These are phyloP conservation scores for Reticulitermes lucifugus DNA, from an alignment of 2,888 invertebrate genomes.

Conservation along the genomic window DNA sequence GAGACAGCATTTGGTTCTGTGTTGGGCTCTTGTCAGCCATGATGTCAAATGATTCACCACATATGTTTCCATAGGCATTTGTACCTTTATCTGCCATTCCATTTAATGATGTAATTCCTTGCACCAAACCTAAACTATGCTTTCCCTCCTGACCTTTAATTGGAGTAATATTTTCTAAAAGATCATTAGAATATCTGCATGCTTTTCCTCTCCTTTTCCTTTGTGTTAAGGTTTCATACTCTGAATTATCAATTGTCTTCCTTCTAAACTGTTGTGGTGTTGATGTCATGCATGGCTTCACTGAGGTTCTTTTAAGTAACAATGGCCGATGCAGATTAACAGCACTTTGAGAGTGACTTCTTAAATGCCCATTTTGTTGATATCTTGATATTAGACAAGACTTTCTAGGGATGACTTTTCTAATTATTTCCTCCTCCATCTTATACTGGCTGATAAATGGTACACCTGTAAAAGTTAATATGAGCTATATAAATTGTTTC, in stretches of 20 bases:
- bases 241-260: not conserved
- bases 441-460: not conserved
- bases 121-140: not conserved
- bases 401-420: not conserved
- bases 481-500: not conserved
- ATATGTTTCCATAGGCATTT: not conserved
- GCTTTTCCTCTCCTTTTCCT: not conserved
- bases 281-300: not conserved
- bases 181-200: not conserved
- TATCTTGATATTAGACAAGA: not conserved
- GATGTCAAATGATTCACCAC: not conserved
- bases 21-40: not conserved
- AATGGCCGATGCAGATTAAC: not conserved
- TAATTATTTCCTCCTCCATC: constrained; percentile 21
- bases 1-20: constrained; percentile 42
- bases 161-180: constrained; percentile 19
- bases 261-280: not conserved
- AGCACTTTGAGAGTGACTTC: not conserved
- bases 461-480: constrained; percentile 6
- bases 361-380: not conserved
- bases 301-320: not conserved
- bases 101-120: not conserved
- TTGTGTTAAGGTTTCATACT: not conserved
- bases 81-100: not conserved
- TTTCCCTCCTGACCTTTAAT: constrained; percentile 1